phyloP scores from a whole-genome alignment of 2,113 vertebrate genomes.

The Geococcyx californianus region DNA sequence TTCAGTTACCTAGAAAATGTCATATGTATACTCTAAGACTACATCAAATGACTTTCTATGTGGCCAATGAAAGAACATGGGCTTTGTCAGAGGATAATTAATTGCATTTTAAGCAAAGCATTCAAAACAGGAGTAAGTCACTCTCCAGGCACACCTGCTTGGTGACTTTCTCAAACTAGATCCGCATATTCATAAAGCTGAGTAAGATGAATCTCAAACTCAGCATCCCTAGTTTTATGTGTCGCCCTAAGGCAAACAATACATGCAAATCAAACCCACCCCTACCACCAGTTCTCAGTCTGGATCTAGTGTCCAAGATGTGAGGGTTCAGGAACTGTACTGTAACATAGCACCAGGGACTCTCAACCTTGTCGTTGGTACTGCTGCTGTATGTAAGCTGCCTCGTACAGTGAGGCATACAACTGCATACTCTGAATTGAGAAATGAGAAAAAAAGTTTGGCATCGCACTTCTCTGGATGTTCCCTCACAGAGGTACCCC shows the following conservation, averaged over 20 bases:
- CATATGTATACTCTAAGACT: background rate
- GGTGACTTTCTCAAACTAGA: background rate
- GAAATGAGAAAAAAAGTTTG: background rate
- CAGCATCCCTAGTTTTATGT: background rate
- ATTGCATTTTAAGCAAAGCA: background rate
- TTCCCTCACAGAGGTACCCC: background rate
- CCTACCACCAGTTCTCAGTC: background rate
- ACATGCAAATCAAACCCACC: background rate
- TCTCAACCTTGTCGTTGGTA: background rate
- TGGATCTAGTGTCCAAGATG: background rate
- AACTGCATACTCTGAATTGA: too few species aligned
- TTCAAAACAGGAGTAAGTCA: background rate
- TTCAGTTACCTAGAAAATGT: background rate
- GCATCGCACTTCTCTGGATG: background rate
- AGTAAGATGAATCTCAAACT: background rate
- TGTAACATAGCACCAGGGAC: background rate
- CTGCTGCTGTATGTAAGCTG: too few species aligned
- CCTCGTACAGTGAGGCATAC: too few species aligned
- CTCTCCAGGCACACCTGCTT: background rate
- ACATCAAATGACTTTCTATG: background rate
- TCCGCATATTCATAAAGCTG: background rate
- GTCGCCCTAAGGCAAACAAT: background rate
- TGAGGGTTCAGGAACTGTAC: background rate
- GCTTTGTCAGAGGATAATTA: background rate
- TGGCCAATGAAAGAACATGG: background rate